Evolutionary conservation across 2,888 invertebrate species (phyloP).

Genomic region (Euproctis similis): DNA sequence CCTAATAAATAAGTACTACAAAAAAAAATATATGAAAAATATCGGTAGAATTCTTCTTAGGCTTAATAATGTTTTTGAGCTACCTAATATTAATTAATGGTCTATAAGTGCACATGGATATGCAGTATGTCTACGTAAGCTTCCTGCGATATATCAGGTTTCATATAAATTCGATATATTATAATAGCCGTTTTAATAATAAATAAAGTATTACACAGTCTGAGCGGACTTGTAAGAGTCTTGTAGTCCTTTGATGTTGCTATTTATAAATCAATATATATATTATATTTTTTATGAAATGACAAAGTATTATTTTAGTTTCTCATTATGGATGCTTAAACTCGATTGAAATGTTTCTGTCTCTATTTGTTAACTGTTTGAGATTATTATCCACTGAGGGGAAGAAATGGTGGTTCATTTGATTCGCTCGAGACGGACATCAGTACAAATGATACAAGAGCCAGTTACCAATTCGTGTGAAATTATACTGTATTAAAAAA

Average conservation of each 20-base stretch:
- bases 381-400: slow-evolving; percentile 36
- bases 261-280: slow-evolving; percentile 55
- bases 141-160: slow-evolving; percentile 56
- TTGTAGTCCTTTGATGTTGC: slow-evolving; percentile 48
- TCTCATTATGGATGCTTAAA: slow-evolving; percentile 44
- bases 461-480: slow-evolving; percentile 61
- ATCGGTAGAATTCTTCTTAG: slow-evolving; percentile 63
- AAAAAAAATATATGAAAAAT: slow-evolving; percentile 63
- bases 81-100: slow-evolving; percentile 61
- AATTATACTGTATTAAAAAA: slow-evolving; percentile 22
- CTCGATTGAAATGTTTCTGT: slow-evolving; percentile 43
- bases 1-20: slow-evolving; percentile 67
- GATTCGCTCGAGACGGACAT: slow-evolving; percentile 34
- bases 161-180: slow-evolving; percentile 51
- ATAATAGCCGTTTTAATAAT: slow-evolving; percentile 48
- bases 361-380: slow-evolving; percentile 32
- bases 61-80: slow-evolving; percentile 68
- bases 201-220: slow-evolving; percentile 64
- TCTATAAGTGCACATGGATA: slow-evolving; percentile 70
- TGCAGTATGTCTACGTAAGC: slow-evolving; percentile 53
- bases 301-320: slow-evolving; percentile 70
- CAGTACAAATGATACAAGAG: slow-evolving; percentile 65
- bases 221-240: slow-evolving; percentile 43
- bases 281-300: slow-evolving; percentile 65
- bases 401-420: slow-evolving; percentile 45